Evolutionary conservation across 2,888 invertebrate genomes (phyloP), one percentile per base, ranked within the genome.

Genomic region (Pammene fasciana): DNA sequence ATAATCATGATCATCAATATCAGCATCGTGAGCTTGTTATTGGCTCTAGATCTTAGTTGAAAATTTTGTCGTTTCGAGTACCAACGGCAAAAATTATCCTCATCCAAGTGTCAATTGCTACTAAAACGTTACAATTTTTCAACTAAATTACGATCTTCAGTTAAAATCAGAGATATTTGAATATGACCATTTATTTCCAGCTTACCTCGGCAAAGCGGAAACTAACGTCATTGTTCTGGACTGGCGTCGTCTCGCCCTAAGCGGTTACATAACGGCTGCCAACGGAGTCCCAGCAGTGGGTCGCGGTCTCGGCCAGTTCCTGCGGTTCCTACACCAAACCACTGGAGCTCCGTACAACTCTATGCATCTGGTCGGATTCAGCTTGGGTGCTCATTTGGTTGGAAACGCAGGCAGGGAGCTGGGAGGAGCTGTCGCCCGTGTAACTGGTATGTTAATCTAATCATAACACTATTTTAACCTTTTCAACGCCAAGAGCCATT

Each of bases 281-380:
- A 54, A 64, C 26, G 86, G 87, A 34, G 83, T 91, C 0, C 87
- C 92, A 13, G 86, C 75, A 0, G 83, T 90, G 0, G 92, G 92
- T 0, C 82, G 83, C 45, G 88, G 85, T 0, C 74, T 92, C 0
- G 93, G 92, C 13, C 81, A 84, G 67, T 91, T 93, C 76, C 71
- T 93, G 0, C 73, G 75, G 8, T 91, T 89, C 75, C 71, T 90
- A 0, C 77, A 80, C 72, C 73, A 73, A 0, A 77, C 75, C 0
- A 84, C 87, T 64, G 87, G 88, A 0, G 80, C 84, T 0, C 76
- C 80, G 0, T 80, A 79, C 48, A 75, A 76, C 43, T 74, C 75
- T 38, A 85, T 93, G 77, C 93, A 93, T 70, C 75, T 93, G 14
- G 77, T 90, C 10, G 93, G 93, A 14, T 90, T 93, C 76, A 92